Base-by-base conservation (phyloP, 2,797 vertebrate species). In the Diglossa cyanea region DNA sequence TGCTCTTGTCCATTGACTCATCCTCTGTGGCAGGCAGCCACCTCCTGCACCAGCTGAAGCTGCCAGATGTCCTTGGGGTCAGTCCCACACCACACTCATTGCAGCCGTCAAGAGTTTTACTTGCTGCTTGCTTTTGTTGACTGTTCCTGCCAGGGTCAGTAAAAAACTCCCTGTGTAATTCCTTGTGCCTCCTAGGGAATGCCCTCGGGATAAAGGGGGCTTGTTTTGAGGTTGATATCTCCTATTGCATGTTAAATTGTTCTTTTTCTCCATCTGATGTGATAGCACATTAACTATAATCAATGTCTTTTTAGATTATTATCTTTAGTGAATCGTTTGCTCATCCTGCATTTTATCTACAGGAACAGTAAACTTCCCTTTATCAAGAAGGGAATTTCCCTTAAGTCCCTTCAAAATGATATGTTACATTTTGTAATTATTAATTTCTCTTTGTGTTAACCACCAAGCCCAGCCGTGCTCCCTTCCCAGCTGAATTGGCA, bases 1-100 rank as follows among this genome's bases (percentile, higher is more conserved):
- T 89, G 90, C 93, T 96, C 91, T 90, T 84, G 94, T 93, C 91
- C 88, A 62, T 89, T 80, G 88, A 47, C 53, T 93, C 85, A 91
- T 89, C 78, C 76, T 92, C 79, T 48, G 4, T 95, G 94, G 95
- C 94, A 96, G 80, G 71, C 86, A 96, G 91, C 95, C 81, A 94
- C 9, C 17, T 95, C 85, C 87, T 93, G 94, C 92, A 93, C 63
- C 86, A 95, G 92, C 84, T 89, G 78, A 87, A 93, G 84, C 82
- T 96, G 95, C 88, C 92, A 95, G 92, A 70, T 93, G 85, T 95
- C 90, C 91, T 94, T 77, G 5, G 48, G 89, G 87, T 94, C 90
- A 94, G 58, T 94, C 65, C 67, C 78, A 72, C 67, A 78, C 74
- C 89, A 71, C 83, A 58, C 2, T 5, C 78, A 82, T 14, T 95